Conservation (phyloP, 2,113 vertebrate genomes). For the Carettochelys insculpta region DNA sequence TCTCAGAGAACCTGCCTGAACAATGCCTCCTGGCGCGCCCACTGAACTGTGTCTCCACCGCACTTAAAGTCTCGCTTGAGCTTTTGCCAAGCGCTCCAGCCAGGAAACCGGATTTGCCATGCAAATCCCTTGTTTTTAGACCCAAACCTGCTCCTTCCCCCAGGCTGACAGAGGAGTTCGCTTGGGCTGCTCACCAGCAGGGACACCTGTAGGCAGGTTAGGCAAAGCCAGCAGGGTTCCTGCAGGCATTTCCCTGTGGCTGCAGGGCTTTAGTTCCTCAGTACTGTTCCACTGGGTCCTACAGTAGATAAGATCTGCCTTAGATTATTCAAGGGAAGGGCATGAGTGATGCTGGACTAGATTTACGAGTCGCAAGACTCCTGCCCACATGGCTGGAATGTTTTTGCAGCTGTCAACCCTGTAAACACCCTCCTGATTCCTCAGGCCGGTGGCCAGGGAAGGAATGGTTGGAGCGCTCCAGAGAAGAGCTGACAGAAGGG, state of each 20-base stretch:
- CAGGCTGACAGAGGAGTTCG: not conserved
- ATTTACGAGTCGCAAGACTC: not conserved
- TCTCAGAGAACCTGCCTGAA: not conserved
- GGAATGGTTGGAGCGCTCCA: not conserved
- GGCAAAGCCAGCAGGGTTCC: not conserved
- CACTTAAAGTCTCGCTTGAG: not conserved
- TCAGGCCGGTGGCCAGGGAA: not conserved
- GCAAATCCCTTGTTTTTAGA: not conserved
- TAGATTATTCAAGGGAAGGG: not conserved
- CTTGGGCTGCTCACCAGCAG: not conserved
- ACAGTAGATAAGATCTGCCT: not conserved
- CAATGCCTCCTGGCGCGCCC: not conserved
- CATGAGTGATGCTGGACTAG: not conserved
- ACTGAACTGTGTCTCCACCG: not conserved
- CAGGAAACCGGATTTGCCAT: not conserved
- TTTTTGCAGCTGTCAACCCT: not conserved
- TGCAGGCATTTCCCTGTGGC: not conserved
- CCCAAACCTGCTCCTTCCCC: not conserved
- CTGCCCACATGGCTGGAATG: not conserved
- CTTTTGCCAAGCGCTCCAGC: not conserved
- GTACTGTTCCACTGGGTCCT: not conserved
- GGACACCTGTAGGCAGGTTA: not conserved
- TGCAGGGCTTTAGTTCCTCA: not conserved
- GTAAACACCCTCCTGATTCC: not conserved
- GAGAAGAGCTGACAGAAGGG: not conserved